Evolutionary conservation across 2,797 vertebrate species (phyloP).

Genomic region (Ara ararauna): DNA sequence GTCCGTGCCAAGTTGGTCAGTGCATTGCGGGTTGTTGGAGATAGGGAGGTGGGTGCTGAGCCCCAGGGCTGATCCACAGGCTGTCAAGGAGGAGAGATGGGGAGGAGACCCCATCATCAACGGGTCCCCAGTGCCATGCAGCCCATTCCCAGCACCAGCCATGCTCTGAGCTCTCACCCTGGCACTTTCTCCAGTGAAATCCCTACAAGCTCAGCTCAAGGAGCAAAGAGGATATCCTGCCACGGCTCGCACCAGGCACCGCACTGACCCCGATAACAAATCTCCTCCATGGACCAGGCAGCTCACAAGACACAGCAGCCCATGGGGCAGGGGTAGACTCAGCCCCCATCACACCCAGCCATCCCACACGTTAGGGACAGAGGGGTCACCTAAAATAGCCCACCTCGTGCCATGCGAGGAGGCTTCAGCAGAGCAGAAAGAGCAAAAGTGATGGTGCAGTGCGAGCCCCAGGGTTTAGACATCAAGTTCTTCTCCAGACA

Average conservation of each 20-base stretch:
- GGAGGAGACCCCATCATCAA: background rate
- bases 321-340: background rate
- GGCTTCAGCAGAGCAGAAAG: background rate
- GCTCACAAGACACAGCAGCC: background rate
- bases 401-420: background rate
- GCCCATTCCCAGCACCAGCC: background rate
- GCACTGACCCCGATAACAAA: background rate
- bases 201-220: conserved; percentile 1
- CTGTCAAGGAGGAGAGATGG: background rate
- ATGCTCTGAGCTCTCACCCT: background rate
- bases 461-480: background rate
- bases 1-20: conserved; percentile 52
- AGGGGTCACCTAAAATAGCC: background rate
- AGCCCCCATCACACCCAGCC: rapidly evolving
- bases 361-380: background rate
- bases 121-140: background rate
- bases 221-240: background rate
- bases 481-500: background rate
- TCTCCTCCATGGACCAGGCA: background rate
- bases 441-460: background rate
- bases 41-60: background rate
- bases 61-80: background rate
- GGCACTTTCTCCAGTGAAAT: conserved; percentile 45
- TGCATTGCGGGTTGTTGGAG: background rate
- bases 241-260: rapidly evolving